Evolutionary conservation across 1,140 invertebrate genomes (phyloP), one percentile per base, ranked within the genome.

Genomic region (Drosophila varians): DNA sequence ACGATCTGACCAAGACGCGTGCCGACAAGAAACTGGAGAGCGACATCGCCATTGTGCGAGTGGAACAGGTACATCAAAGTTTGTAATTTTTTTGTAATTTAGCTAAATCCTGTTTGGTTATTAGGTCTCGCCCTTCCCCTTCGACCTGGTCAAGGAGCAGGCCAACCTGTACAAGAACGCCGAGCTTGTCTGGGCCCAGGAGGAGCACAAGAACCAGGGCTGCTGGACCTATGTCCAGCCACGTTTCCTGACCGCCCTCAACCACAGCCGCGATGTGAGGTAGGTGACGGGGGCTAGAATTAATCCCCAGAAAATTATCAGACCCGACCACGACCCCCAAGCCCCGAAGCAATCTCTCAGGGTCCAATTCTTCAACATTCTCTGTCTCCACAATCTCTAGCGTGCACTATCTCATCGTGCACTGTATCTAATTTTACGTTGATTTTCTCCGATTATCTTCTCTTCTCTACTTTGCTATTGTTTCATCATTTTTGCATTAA

Each of bases 141-240:
- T 97, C 91, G 99, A 99, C 92, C 92, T 98, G 80, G 93, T 99
- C 16, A 97, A 96, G 91, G 92, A 95, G 42, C 97, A 99, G 92
- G 94, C 96, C 74, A 94, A 94, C 19, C 97, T 97, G 91, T 99
- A 99, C 92, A 94, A 96, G 5, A 96, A 97, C 90, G 98, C 98
- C 5, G 94, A 96, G 75, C 86, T 99, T 6, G 90, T 95, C 14
- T 99, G 98, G 98, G 94, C 95, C 51, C 99, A 99, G 92, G 99
- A 99, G 92, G 98, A 99, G 92, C 98, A 98, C 92, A 99, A 99
- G 93, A 99, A 99, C 92, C 97, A 97, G 94, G 98, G 98, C 42
- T 93, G 95, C 18, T 99, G 98, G 98, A 94, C 93, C 21, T 99
- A 99, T 89, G 94, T 99, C 34, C 96, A 98, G 91, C 98, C 98